phyloP scores from a whole-genome alignment of 2,797 vertebrate genomes.

The Bradypodion pumilum region DNA sequence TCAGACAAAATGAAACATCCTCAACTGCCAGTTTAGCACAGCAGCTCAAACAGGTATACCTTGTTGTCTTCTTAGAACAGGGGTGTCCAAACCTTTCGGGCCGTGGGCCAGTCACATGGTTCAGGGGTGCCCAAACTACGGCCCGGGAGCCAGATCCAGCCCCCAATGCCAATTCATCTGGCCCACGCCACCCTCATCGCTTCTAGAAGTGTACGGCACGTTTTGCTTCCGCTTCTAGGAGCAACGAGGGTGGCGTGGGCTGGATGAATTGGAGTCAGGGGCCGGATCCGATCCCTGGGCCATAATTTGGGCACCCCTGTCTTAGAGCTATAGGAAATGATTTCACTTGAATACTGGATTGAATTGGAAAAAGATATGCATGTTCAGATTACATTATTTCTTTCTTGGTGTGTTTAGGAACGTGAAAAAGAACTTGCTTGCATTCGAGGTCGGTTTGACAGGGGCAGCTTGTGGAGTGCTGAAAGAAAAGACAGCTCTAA shows the following conservation, averaged over 20 bases:
- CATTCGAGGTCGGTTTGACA: conserved; percentile 88
- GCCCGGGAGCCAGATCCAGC: too few relatives aligned
- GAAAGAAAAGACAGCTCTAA: conserved; percentile 73
- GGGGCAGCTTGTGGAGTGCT: conserved; percentile 77
- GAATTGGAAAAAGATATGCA: neutral
- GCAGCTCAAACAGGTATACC: conserved; percentile 87
- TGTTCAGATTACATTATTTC: neutral
- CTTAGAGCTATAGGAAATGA: conserved; percentile 10
- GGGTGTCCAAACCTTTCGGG: too few relatives aligned
- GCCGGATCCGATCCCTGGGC: too few relatives aligned
- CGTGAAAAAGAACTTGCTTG: conserved; percentile 89
- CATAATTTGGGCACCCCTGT: too few relatives aligned
- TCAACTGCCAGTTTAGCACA: conserved; percentile 84
- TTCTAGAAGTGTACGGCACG: too few relatives aligned
- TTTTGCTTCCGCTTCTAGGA: too few relatives aligned
- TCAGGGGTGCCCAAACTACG: too few relatives aligned
- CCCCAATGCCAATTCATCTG: too few relatives aligned
- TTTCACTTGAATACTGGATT: neutral
- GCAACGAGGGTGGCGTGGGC: too few relatives aligned
- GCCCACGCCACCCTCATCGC: too few relatives aligned
- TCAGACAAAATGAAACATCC: conserved; percentile 82
- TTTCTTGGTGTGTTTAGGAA: conserved; percentile 77
- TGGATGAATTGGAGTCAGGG: too few relatives aligned
- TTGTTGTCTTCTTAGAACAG: neutral
- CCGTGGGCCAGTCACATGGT: too few relatives aligned